Base-by-base conservation (phyloP, 2,113 vertebrate species). In the Colossoma macropomum region DNA sequence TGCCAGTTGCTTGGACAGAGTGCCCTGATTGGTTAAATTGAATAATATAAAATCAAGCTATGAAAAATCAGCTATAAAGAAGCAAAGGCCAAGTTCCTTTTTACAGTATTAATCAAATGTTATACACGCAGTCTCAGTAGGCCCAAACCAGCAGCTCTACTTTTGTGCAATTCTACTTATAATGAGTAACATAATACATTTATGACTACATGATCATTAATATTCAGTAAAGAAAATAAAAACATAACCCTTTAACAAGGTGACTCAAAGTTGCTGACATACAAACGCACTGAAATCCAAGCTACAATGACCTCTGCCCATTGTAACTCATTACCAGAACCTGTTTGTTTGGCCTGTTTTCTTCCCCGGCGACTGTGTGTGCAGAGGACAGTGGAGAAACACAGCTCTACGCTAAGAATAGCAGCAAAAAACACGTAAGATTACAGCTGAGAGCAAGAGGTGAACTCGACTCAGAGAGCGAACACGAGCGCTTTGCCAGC, bases 401-500 rank as follows among this genome's bases (percentile, higher is more conserved):
- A 34, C 28, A 1, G 16, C 28, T 38, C 50, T 27, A n/a, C 2
- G 5, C 85, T 84, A 77, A 80, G 59, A 80, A 84, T 84, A 84
- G 73, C 73, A 27, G 23, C 27, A 16, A 83, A 70, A 10, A 79
- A 59, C 52, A 60, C 65, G 8, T 50, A 68, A 65, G 59, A 65
- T 54, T 34, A 76, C 8, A 9, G 32, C 45, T 21, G 28, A 23
- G 65, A 66, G 41, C 60, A 54, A 54, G 81, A 59, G 7, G 21
- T 32, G 62, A 25, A 52, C 76, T 72, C 65, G 5, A 16, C 50
- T 13, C 59, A 10, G n/a, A 45, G 10, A 59, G 71, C 72, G 34
- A 38, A 63, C 68, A 19, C 34, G 21, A 41, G 66, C 76, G 60
- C 41, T 30, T 28, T 19, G 41, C 54, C 60, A 6, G 30, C 48